phyloP scores from a whole-genome alignment of 2,888 invertebrate species.

The Oeneis ivallda region DNA sequence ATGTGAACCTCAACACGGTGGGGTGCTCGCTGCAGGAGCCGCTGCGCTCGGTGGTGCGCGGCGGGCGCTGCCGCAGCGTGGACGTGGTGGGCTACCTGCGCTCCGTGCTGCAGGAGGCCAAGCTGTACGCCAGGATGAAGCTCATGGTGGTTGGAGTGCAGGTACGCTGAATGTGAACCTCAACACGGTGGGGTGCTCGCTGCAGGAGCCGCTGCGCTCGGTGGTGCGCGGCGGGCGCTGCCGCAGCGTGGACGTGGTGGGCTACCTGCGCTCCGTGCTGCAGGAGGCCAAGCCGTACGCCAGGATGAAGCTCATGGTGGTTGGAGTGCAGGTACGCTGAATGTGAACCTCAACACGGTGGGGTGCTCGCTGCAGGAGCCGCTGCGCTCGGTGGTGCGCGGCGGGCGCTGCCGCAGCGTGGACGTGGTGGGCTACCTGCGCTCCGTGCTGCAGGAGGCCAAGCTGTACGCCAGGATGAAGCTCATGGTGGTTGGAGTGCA shows the following conservation, averaged over 20 bases:
- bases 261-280: constrained; percentile 91
- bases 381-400: constrained; percentile 92
- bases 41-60: constrained; percentile 92
- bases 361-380: constrained; percentile 95
- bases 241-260: constrained; percentile 97
- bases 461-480: constrained; percentile 96
- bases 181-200: constrained; percentile 93
- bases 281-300: constrained; percentile 97
- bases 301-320: constrained; percentile 97
- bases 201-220: constrained; percentile 92
- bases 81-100: constrained; percentile 96
- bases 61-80: constrained; percentile 96
- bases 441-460: constrained; percentile 91
- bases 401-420: constrained; percentile 96
- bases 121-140: constrained; percentile 96
- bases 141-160: constrained; percentile 97
- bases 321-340: constrained; percentile 90
- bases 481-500: constrained; percentile 97
- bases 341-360: constrained; percentile 96
- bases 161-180: constrained; percentile 91
- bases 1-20: constrained; percentile 96
- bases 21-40: constrained; percentile 95
- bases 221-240: constrained; percentile 96
- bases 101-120: constrained; percentile 91
- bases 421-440: constrained; percentile 96